Base-by-base conservation (phyloP, 2,797 vertebrate genomes). In the Arctocebus calabarensis region DNA sequence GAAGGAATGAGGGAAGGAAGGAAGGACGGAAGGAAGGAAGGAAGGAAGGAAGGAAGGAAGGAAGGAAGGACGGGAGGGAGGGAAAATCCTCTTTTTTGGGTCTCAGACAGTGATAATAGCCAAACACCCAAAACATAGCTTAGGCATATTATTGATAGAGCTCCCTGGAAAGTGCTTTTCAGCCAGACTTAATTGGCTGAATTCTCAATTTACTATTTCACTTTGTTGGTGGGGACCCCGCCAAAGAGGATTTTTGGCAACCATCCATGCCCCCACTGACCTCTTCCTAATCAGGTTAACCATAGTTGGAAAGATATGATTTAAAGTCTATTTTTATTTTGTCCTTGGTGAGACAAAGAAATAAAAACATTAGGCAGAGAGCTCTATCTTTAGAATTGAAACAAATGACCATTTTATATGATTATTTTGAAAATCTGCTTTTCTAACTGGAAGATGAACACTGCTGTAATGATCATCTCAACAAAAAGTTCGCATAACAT, bases 221-320 rank as follows among this genome's bases (percentile, higher is more conserved):
- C 94, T 92, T 82, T 77, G 45, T 88, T 88, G 40, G 59, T 84
- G 59, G 34, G 66, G 86, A 89, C 32, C 43, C 61, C 75, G 88
- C 88, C 92, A 97, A 97, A 97, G 96, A 97, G 96, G 85, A 82
- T 94, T 95, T 96, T 93, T 97, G 97, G 97, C 96, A 86, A 91
- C 34, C 32, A 74, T 97, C 96, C 96, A 97, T 96, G 84, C 29
- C 77, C 25, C 61, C 91, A 10, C 85, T 95, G 85, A 94, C 88
- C 94, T 95, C 94, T 75, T 90, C 86, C 71, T 94, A 96, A 94
- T 95, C 94, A 94, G 95, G 92, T 91, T 96, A 97, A 95, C 75
- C 79, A 48, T 43, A 86, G 62, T 74, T 82, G 88, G 59, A 86
- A 94, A 81, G 81, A 82, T 25, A 81, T 81, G 29, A 94, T 92